Evolutionary conservation across 2,888 invertebrate species (phyloP).

Genomic region (Melinaea marsaeus): DNA sequence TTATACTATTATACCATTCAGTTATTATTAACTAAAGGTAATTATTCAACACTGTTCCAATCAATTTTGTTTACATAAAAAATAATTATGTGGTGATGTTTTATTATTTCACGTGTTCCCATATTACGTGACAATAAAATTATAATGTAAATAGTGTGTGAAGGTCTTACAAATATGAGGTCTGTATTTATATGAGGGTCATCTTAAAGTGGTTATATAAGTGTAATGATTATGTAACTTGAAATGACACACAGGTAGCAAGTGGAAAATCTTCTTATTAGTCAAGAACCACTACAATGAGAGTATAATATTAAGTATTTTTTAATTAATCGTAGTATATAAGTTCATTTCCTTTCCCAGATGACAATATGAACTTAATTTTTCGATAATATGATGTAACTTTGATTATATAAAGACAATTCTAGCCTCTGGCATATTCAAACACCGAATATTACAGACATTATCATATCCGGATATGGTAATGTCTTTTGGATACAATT

Average conservation of each 20-base stretch:
- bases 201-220: conserved; percentile 1
- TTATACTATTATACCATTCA: too few relatives aligned
- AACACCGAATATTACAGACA: too few relatives aligned
- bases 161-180: background rate
- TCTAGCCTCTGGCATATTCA: too few relatives aligned
- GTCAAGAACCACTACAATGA: background rate
- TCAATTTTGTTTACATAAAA: conserved; percentile 1
- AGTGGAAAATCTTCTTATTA: background rate
- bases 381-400: too few relatives aligned
- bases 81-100: background rate
- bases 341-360: too few relatives aligned
- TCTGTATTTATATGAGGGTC: background rate
- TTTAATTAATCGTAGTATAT: background rate
- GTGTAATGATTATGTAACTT: background rate
- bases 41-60: background rate
- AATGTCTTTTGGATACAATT: too few relatives aligned
- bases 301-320: background rate
- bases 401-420: too few relatives aligned
- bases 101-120: background rate
- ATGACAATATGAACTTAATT: too few relatives aligned
- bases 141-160: background rate
- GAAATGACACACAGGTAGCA: background rate
- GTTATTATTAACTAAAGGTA: too few relatives aligned
- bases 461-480: too few relatives aligned
- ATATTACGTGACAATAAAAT: background rate